Conservation (phyloP, 2,113 vertebrate genomes). For the Rhineura floridana region DNA sequence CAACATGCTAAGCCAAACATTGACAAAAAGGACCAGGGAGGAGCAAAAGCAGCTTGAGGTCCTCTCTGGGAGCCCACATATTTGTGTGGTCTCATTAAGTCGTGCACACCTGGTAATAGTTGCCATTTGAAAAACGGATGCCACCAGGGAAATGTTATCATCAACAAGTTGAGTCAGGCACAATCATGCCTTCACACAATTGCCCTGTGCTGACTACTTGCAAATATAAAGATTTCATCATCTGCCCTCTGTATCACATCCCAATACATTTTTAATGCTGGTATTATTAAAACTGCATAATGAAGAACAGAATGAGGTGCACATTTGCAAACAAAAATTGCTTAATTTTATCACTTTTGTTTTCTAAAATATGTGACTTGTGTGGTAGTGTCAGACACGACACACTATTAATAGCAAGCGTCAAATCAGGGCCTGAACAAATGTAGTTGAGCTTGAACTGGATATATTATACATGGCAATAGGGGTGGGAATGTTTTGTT, state of each 20-base stretch:
- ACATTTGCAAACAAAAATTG: not conserved
- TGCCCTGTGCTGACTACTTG: not conserved
- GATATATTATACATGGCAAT: not conserved
- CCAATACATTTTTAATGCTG: constrained; percentile 1
- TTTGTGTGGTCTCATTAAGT: too few species aligned
- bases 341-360: not conserved
- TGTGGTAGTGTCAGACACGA: not conserved
- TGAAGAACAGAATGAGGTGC: not conserved
- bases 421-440: not conserved
- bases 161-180: not conserved
- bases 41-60: too few species aligned
- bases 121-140: not conserved
- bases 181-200: not conserved
- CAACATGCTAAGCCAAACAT: too few species aligned
- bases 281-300: not conserved
- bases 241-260: not conserved
- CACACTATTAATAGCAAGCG: not conserved
- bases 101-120: too few species aligned
- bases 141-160: not conserved
- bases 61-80: too few species aligned
- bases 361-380: not conserved
- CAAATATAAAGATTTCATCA: not conserved
- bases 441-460: not conserved
- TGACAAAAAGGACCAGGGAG: too few species aligned
- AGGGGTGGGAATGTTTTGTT: not conserved